Evolutionary conservation across 1,140 invertebrate genomes (phyloP).

Genomic region (Pseudobourletiella spinata): DNA sequence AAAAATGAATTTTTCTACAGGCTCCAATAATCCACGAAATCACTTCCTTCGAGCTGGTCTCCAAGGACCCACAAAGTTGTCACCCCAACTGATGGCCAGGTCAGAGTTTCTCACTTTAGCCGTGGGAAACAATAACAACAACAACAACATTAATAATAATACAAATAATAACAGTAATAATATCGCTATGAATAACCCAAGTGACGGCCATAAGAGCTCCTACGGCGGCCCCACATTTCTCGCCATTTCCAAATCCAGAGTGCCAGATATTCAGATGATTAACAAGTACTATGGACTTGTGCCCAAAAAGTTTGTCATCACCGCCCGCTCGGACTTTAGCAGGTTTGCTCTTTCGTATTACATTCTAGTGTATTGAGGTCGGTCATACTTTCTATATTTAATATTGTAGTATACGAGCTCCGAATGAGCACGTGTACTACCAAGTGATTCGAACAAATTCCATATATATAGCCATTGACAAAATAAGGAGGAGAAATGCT

Average conservation of each 20-base stretch:
- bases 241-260: conserved; percentile 7
- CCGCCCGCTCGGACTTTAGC: conserved; percentile 4
- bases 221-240: neutral
- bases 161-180: neutral
- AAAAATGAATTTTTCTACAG: neutral
- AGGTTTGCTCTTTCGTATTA: conserved; percentile 20
- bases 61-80: neutral
- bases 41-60: conserved; percentile 1
- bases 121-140: neutral
- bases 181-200: too few species aligned
- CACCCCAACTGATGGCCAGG: neutral
- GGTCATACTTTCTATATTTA: too few species aligned
- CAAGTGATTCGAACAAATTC: too few species aligned
- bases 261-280: conserved; percentile 34
- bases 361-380: too few species aligned
- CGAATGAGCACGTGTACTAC: neutral
- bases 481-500: too few species aligned
- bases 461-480: too few species aligned
- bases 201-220: too few species aligned
- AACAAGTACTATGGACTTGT: conserved; percentile 35
- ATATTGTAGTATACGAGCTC: too few species aligned
- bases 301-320: conserved; percentile 33
- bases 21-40: neutral
- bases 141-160: neutral
- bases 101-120: neutral